phyloP scores from a whole-genome alignment of 2,888 invertebrate genomes.

The Yponomeuta sedellus region DNA sequence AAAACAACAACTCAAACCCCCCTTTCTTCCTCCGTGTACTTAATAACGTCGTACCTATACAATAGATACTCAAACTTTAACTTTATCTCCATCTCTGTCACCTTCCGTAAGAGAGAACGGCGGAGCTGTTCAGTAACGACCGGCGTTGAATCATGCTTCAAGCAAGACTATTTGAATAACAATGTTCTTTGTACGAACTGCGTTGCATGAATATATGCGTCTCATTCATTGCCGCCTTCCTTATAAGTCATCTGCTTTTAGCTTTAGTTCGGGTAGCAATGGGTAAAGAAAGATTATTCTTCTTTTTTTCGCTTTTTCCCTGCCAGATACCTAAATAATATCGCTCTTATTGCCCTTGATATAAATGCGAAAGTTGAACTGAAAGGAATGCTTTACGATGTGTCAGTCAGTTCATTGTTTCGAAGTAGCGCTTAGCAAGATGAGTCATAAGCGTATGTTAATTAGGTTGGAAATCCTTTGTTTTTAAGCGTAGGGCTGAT shows the following conservation, averaged over 20 bases:
- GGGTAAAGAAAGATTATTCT: constrained; percentile 1
- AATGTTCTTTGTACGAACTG: constrained; percentile 18
- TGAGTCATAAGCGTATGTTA: constrained; percentile 18
- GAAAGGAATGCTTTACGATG: background rate
- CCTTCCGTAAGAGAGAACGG: background rate
- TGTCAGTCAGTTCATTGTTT: background rate
- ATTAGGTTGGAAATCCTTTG: constrained; percentile 16
- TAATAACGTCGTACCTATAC: too few relatives aligned
- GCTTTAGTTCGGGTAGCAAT: constrained; percentile 11
- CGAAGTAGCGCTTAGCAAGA: constrained; percentile 6
- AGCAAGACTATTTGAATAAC: constrained; percentile 20
- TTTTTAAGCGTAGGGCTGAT: background rate
- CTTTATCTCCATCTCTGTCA: background rate
- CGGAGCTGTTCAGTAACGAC: constrained; percentile 27
- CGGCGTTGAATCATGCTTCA: constrained; percentile 38
- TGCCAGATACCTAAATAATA: background rate
- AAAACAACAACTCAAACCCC: too few relatives aligned
- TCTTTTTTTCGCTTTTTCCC: background rate
- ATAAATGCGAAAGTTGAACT: background rate
- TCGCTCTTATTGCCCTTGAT: background rate
- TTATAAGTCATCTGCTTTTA: background rate
- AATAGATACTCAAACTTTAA: background rate
- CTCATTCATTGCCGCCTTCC: constrained; percentile 5
- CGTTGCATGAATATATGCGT: background rate
- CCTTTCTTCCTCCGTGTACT: too few relatives aligned